These are phyloP conservation scores for Hyposmocoma kahamanoa DNA, from an alignment of 1,140 invertebrate species.

Conservation along the genomic window DNA sequence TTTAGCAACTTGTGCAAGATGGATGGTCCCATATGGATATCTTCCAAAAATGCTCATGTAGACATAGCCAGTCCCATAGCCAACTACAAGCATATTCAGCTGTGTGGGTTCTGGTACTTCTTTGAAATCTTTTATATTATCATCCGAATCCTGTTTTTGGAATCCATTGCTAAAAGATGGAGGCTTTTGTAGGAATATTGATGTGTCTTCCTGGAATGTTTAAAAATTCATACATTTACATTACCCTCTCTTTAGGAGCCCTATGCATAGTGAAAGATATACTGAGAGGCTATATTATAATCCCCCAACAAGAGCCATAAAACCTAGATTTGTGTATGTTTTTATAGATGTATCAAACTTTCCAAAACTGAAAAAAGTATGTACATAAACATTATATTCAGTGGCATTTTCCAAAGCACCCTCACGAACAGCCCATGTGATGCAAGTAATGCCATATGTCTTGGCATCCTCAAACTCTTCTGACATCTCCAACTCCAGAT, in stretches of 20 bases:
- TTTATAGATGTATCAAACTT: conserved; percentile 2
- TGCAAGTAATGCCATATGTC: conserved; percentile 68
- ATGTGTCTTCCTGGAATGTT: conserved; percentile 73
- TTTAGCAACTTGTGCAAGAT: conserved; percentile 74
- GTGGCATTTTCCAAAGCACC: conserved; percentile 51
- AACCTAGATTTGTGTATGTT: no score
- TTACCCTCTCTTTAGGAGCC: no score
- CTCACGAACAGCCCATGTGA: conserved; percentile 75
- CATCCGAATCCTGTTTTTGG: conserved; percentile 68
- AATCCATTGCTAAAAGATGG: conserved; percentile 47
- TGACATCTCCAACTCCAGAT: conserved; percentile 63
- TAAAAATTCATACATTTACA: no score
- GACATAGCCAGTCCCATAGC: conserved; percentile 82
- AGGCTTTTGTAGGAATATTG: conserved; percentile 72
- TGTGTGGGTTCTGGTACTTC: conserved; percentile 80
- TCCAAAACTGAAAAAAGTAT: conserved; percentile 20
- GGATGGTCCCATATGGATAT: conserved; percentile 83
- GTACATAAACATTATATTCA: conserved; percentile 64
- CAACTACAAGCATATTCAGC: conserved; percentile 86
- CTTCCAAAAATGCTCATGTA: conserved; percentile 89
- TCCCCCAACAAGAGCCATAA: no score
- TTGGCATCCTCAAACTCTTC: conserved; percentile 49
- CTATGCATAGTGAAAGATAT: no score
- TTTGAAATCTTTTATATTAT: conserved; percentile 76
- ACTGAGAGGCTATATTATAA: no score